phyloP scores from a whole-genome alignment of 2,113 vertebrate genomes.

The Pluvialis apricaria region DNA sequence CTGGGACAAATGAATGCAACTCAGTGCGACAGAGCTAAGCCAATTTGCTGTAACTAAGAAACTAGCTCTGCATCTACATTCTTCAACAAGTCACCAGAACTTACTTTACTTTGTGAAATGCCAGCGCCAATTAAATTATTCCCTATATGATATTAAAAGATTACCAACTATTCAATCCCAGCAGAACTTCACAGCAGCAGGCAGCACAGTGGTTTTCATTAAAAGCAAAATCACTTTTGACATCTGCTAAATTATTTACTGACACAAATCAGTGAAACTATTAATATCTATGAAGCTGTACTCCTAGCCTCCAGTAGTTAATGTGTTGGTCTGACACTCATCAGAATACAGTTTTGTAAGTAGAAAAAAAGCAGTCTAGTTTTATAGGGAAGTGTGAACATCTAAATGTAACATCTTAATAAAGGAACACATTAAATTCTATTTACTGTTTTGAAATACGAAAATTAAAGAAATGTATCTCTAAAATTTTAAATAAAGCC shows the following conservation, averaged over 20 bases:
- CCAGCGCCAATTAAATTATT: background rate
- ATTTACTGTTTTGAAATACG: background rate
- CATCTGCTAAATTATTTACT: background rate
- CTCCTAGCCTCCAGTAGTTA: background rate
- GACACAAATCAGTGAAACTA: background rate
- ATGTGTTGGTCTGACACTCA: background rate
- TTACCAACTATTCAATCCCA: background rate
- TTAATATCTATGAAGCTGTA: background rate
- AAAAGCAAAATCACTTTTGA: background rate
- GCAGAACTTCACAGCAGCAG: background rate
- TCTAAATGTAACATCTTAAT: background rate
- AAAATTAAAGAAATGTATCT: background rate
- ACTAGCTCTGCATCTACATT: background rate
- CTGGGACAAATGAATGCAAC: background rate
- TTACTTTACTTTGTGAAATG: conserved; percentile 7
- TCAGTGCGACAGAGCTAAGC: background rate
- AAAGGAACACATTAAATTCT: background rate
- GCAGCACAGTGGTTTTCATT: background rate
- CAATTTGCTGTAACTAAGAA: conserved; percentile 15
- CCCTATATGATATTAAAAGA: conserved; percentile 3
- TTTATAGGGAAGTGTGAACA: background rate
- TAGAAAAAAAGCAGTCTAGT: background rate
- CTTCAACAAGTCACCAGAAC: background rate
- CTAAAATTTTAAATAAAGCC: conserved; percentile 13
- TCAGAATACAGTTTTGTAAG: background rate